phyloP scores from a whole-genome alignment of 2,888 invertebrate species.

The Philaethria dido region DNA sequence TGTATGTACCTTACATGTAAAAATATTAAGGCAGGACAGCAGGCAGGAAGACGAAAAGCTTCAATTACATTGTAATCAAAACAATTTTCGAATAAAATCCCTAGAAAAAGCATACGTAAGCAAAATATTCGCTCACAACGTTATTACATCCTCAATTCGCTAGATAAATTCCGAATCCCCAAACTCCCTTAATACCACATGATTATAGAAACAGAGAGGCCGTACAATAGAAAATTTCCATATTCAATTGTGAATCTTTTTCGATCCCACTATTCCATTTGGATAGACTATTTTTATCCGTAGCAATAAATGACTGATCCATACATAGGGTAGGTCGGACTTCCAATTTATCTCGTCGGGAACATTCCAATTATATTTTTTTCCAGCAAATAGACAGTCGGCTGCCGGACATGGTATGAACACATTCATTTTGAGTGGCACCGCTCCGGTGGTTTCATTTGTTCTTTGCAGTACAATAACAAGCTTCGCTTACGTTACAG shows the following conservation, averaged over 20 bases:
- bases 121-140: background rate
- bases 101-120: background rate
- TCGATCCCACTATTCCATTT: slow-evolving; percentile 39
- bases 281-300: slow-evolving; percentile 52
- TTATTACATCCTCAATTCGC: slow-evolving; percentile 6
- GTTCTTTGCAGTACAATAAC: slow-evolving; percentile 47
- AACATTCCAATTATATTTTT: slow-evolving; percentile 77
- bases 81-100: background rate
- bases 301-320: slow-evolving; percentile 58
- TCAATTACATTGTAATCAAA: background rate
- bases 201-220: slow-evolving; percentile 37
- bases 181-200: slow-evolving; percentile 25
- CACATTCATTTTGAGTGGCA: slow-evolving; percentile 56
- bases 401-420: slow-evolving; percentile 56
- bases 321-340: slow-evolving; percentile 56
- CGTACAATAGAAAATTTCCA: slow-evolving; percentile 42
- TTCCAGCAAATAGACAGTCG: slow-evolving; percentile 67
- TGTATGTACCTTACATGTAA: too few relatives aligned
- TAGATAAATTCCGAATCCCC: slow-evolving; percentile 24
- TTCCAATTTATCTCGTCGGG: slow-evolving; percentile 71
- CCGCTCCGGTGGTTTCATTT: slow-evolving; percentile 56
- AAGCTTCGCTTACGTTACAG: slow-evolving; percentile 37
- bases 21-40: too few relatives aligned
- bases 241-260: slow-evolving; percentile 41
- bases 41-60: background rate